Percentiles rank a stretch among this genome's conserved stretches.
phyloP scores from a whole-genome alignment of 2,888 invertebrate genomes.

The Achlya flavicornis region DNA sequence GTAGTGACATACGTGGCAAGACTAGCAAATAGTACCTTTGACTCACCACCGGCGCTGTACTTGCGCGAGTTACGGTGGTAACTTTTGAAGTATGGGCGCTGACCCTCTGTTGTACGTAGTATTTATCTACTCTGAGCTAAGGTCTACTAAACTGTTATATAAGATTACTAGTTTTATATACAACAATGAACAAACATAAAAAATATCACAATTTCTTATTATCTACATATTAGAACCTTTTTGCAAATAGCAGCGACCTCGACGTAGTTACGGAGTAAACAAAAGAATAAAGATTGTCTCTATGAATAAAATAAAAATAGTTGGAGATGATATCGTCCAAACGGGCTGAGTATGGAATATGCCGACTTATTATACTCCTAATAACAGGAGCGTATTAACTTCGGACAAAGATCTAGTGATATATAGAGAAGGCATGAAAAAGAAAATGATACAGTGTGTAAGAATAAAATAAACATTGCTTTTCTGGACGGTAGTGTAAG shows the following conservation, averaged over 20 bases:
- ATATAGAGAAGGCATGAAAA: conserved; percentile 43
- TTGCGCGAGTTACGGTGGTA: too few species aligned
- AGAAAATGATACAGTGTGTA: background rate
- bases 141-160: too few species aligned
- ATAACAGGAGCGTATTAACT: conserved; percentile 79
- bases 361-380: conserved; percentile 79
- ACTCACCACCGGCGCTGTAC: too few species aligned
- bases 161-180: too few species aligned
- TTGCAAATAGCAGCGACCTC: conserved; percentile 34
- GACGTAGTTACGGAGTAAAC: conserved; percentile 61
- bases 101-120: too few species aligned
- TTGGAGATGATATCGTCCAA: conserved; percentile 73
- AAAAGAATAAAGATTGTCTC: conserved; percentile 77
- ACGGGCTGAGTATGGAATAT: conserved; percentile 75
- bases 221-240: conserved; percentile 14
- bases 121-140: too few species aligned
- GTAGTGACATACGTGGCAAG: too few species aligned
- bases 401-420: conserved; percentile 39
- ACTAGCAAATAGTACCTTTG: too few species aligned
- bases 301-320: conserved; percentile 84
- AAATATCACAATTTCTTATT: background rate
- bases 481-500: too few species aligned
- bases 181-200: background rate
- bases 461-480: too few species aligned
- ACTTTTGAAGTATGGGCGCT: too few species aligned